Conservation (phyloP, 2,888 invertebrate species). For the Ferdinandea cuprea region DNA sequence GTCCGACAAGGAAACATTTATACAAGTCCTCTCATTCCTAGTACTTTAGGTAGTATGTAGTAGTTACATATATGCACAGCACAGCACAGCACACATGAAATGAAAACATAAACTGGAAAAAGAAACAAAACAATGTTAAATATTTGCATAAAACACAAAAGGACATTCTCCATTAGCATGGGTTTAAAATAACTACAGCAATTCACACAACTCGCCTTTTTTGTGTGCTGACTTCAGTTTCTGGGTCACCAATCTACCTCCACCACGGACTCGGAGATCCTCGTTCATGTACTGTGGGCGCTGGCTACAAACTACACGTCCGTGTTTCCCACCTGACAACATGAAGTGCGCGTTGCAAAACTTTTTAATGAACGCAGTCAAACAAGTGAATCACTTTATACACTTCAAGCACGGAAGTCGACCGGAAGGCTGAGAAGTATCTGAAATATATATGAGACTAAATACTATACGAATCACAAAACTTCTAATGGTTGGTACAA, state of each 20-base stretch:
- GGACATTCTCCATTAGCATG: slow-evolving; percentile 42
- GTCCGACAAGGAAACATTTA: no score
- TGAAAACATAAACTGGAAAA: neutral
- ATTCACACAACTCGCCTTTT: slow-evolving; percentile 17
- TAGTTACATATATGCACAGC: no score
- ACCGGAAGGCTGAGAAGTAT: slow-evolving; percentile 23
- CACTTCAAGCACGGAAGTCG: slow-evolving; percentile 20
- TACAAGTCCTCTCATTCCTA: no score
- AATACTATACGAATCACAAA: no score
- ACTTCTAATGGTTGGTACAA: neutral
- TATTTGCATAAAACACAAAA: slow-evolving; percentile 36
- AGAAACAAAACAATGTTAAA: slow-evolving; percentile 23
- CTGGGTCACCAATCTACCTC: slow-evolving; percentile 18
- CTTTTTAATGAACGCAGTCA: slow-evolving; percentile 41
- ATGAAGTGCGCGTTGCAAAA: slow-evolving; percentile 13
- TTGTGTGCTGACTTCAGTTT: neutral
- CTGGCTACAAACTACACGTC: neutral
- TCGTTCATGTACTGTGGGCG: neutral
- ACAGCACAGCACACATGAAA: neutral
- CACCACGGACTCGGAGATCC: no score
- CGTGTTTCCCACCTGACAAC: neutral
- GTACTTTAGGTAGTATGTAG: no score
- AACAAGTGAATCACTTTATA: slow-evolving; percentile 42
- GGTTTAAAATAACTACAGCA: slow-evolving; percentile 9
- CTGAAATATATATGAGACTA: no score